Evolutionary conservation across 2,113 vertebrate genomes (phyloP).

Genomic region (Lepidothrix coronata): DNA sequence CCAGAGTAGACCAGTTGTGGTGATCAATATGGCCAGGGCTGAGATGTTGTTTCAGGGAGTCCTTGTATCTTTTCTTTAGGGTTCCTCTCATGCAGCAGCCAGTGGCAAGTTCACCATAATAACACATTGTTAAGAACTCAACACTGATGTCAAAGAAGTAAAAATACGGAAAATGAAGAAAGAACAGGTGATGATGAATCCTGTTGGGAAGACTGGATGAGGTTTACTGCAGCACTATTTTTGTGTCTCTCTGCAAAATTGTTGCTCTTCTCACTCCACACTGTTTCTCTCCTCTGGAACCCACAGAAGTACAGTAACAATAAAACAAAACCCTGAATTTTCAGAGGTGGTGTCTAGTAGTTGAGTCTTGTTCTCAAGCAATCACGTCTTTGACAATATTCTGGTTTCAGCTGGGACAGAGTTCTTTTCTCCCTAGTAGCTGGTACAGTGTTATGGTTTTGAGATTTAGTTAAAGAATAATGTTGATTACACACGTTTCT

Average conservation of each 20-base stretch:
- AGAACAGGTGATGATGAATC: rapidly evolving
- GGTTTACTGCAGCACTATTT: neutral
- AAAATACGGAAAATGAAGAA: neutral
- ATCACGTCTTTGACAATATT: neutral
- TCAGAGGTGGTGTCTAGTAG: neutral
- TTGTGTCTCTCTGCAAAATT: neutral
- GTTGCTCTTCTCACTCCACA: neutral
- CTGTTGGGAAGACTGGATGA: neutral
- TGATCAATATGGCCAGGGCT: no score
- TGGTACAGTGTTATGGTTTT: neutral
- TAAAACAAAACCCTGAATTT: neutral
- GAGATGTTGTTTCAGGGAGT: no score
- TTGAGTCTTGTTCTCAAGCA: neutral
- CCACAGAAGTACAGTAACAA: neutral
- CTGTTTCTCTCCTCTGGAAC: neutral
- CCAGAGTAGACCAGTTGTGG: no score
- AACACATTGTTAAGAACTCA: neutral
- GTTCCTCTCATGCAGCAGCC: no score
- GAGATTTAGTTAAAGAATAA: neutral
- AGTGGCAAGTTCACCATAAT: neutral
- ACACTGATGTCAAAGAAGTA: neutral
- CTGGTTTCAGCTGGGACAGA: neutral
- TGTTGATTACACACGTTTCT: neutral
- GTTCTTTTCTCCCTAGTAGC: neutral
- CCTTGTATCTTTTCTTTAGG: no score